A percentile compares a stretch with the other conserved stretches of the same genome.
Evolutionary conservation across 2,888 invertebrate genomes (phyloP).

Genomic region (Sinelater perroti): DNA sequence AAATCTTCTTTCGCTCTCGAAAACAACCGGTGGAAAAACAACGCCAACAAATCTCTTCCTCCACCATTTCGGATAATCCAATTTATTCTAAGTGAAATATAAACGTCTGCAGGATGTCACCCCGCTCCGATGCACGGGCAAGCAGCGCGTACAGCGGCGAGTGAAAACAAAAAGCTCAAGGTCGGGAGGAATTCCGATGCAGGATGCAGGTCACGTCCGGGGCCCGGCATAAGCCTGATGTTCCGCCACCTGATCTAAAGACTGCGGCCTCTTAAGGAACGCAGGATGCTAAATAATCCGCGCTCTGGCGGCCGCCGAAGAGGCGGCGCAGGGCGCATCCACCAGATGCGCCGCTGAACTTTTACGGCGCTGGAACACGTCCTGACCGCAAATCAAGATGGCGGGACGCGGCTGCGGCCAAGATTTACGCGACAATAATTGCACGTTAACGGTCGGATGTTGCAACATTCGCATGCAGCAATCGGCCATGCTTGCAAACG

Average conservation of each 20-base stretch:
- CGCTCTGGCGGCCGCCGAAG: no score
- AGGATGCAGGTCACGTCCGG: slow-evolving; percentile 53
- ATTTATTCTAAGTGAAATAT: slow-evolving; percentile 45
- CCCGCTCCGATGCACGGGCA: slow-evolving; percentile 36
- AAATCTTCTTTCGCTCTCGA: slow-evolving; percentile 32
- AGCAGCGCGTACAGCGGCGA: no score
- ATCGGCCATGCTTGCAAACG: background rate
- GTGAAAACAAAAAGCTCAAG: slow-evolving; percentile 48
- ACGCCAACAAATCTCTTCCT: slow-evolving; percentile 41
- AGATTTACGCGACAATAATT: slow-evolving; percentile 17
- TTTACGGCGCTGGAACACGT: slow-evolving; percentile 4
- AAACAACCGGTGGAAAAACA: slow-evolving; percentile 41
- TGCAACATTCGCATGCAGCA: slow-evolving; percentile 1
- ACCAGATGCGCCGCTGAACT: slow-evolving; percentile 11
- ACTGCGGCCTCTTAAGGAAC: slow-evolving; percentile 26
- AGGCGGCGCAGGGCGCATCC: slow-evolving; percentile 2
- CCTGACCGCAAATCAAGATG: slow-evolving; percentile 19
- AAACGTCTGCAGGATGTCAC: slow-evolving; percentile 42
- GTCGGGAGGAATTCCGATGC: slow-evolving; percentile 47
- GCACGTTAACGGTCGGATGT: slow-evolving; percentile 7
- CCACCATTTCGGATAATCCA: slow-evolving; percentile 44
- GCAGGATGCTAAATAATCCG: slow-evolving; percentile 2
- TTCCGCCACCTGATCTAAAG: slow-evolving; percentile 46
- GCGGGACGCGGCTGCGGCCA: slow-evolving; percentile 9
- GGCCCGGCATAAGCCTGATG: slow-evolving; percentile 43